phyloP scores from a whole-genome alignment of 2,797 vertebrate genomes.

The Sebastes vulpes region DNA sequence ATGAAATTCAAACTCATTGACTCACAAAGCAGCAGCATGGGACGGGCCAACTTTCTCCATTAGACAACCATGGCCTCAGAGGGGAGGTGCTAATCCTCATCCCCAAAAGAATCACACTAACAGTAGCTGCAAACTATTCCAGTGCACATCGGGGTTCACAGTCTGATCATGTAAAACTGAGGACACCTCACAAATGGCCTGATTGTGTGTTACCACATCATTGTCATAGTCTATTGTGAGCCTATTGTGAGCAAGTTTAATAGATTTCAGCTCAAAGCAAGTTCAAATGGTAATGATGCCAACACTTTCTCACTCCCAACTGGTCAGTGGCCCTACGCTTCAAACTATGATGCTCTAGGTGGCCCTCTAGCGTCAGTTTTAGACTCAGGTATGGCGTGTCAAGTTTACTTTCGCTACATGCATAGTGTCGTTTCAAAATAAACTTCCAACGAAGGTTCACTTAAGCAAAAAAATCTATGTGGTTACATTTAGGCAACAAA shows the following conservation, averaged over 20 bases:
- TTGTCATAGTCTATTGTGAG: background rate
- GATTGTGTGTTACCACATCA: background rate
- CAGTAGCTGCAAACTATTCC: constrained; percentile 1
- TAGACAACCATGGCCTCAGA: constrained; percentile 30
- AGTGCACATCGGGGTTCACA: background rate
- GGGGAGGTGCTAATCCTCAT: constrained; percentile 41
- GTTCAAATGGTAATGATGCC: background rate
- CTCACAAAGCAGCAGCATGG: constrained; percentile 59
- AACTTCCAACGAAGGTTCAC: no score
- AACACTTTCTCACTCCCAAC: no score
- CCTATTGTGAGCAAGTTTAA: background rate
- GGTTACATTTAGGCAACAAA: no score
- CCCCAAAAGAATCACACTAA: constrained; percentile 17
- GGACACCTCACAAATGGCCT: background rate
- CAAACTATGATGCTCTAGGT: no score
- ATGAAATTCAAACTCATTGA: constrained; percentile 71
- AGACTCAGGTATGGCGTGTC: no score
- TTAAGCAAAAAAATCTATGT: no score
- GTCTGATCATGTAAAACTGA: constrained; percentile 8
- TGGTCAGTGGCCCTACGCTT: no score
- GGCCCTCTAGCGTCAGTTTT: no score
- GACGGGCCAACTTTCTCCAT: constrained; percentile 42
- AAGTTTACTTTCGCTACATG: no score
- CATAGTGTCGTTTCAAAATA: no score
- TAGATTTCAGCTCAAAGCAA: background rate